Percentiles rank a stretch among this genome's conserved stretches.
Conservation (phyloP, 2,888 invertebrate species). For the Plagodis pulveraria region DNA sequence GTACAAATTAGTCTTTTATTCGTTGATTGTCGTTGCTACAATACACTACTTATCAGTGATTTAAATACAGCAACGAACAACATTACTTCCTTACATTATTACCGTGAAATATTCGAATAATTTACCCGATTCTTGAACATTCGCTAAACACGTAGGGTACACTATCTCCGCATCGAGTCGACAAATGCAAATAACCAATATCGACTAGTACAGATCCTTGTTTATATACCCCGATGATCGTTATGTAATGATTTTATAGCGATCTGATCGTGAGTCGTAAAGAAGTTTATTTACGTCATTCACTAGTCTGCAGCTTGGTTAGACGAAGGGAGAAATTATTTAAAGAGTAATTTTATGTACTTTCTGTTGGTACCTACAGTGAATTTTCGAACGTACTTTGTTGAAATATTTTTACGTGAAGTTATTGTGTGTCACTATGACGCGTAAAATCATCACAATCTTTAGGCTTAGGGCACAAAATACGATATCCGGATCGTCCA, state of each 20-base stretch:
- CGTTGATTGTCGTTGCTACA: no score
- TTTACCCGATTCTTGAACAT: constrained; percentile 5
- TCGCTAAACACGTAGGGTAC: constrained; percentile 8
- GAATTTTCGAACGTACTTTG: no score
- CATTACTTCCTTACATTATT: constrained; percentile 1
- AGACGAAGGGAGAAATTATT: constrained; percentile 10
- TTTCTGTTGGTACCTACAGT: neutral
- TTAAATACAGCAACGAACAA: neutral
- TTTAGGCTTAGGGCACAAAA: no score
- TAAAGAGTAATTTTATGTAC: neutral
- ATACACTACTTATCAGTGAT: no score
- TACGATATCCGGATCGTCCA: no score
- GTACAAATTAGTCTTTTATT: no score
- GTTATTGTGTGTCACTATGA: no score
- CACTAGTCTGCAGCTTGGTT: constrained; percentile 6
- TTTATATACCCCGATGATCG: constrained; percentile 21
- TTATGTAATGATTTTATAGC: constrained; percentile 22
- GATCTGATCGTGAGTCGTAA: constrained; percentile 34
- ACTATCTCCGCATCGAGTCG: constrained; percentile 17
- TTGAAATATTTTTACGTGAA: no score
- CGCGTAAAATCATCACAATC: no score
- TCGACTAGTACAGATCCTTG: constrained; percentile 15
- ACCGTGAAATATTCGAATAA: constrained; percentile 1
- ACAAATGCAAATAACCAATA: constrained; percentile 24
- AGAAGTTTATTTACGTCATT: constrained; percentile 33